Evolutionary conservation across 2,113 vertebrate species (phyloP).

Genomic region (Pachycephala philippinensis): DNA sequence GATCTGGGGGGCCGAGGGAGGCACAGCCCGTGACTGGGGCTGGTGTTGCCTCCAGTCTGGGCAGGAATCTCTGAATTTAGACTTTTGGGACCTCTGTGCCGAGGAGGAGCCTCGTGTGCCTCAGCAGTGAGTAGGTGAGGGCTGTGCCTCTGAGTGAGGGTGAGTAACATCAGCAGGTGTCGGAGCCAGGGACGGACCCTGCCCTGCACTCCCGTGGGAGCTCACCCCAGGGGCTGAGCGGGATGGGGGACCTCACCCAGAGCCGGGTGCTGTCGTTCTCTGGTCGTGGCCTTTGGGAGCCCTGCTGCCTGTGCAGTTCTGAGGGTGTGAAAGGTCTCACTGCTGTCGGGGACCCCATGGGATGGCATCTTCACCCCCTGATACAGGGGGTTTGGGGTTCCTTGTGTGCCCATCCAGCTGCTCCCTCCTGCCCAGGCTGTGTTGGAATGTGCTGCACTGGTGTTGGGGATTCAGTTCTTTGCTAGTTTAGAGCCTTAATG

Average conservation of each 20-base stretch:
- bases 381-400: accelerated
- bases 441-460: not conserved
- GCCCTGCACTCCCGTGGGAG: not conserved
- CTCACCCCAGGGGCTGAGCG: not conserved
- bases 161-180: not conserved
- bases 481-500: not conserved
- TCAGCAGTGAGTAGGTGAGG: not conserved
- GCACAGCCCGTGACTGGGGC: accelerated
- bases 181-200: accelerated
- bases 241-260: not conserved
- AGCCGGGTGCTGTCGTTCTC: not conserved
- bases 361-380: accelerated
- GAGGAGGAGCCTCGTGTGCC: not conserved
- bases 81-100: accelerated
- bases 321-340: not conserved
- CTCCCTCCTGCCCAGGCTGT: not conserved
- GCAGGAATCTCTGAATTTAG: not conserved
- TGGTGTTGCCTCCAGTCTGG: not conserved
- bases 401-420: not conserved
- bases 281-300: not conserved
- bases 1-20: not conserved
- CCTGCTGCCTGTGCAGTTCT: not conserved
- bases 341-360: accelerated
- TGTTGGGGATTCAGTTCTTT: not conserved
- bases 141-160: not conserved